phyloP scores from a whole-genome alignment of 2,888 invertebrate species.

The Drosophila mayaguana region DNA sequence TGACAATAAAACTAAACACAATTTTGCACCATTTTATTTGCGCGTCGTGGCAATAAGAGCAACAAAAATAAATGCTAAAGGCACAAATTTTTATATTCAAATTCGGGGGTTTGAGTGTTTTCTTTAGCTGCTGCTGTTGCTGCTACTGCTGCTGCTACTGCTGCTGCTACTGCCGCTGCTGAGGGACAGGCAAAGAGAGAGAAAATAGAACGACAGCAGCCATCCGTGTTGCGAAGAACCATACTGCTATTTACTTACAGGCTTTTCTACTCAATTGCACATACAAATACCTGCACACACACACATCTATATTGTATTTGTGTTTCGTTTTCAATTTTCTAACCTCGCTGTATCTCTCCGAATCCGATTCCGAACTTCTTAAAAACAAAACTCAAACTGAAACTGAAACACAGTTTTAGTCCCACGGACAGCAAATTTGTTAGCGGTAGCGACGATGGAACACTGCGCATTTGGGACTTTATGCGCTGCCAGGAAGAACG shows the following conservation, averaged over 20 bases:
- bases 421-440: conserved; percentile 99
- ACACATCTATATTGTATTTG: conserved; percentile 33
- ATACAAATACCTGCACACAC: background rate
- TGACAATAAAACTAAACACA: conserved; percentile 33
- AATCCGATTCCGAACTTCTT: conserved; percentile 26
- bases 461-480: conserved; percentile 99
- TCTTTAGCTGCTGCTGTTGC: conserved; percentile 57
- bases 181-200: conserved; percentile 4
- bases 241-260: background rate
- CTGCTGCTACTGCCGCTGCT: conserved; percentile 13
- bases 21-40: conserved; percentile 67
- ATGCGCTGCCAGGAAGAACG: conserved; percentile 98
- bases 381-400: background rate
- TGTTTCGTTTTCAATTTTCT: conserved; percentile 53
- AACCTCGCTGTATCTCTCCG: conserved; percentile 48
- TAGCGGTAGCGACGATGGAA: conserved; percentile 99
- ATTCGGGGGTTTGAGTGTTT: conserved; percentile 78
- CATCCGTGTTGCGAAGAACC: conserved; percentile 3
- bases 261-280: background rate
- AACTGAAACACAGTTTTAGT: conserved; percentile 92
- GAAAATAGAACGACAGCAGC: conserved; percentile 8
- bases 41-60: conserved; percentile 36
- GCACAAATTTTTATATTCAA: conserved; percentile 46
- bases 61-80: conserved; percentile 61
- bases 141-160: conserved; percentile 12